Percentiles rank a stretch among this genome's conserved stretches.
These are phyloP conservation scores for Scortum barcoo DNA, from an alignment of 2,113 vertebrate species.

Conservation along the genomic window DNA sequence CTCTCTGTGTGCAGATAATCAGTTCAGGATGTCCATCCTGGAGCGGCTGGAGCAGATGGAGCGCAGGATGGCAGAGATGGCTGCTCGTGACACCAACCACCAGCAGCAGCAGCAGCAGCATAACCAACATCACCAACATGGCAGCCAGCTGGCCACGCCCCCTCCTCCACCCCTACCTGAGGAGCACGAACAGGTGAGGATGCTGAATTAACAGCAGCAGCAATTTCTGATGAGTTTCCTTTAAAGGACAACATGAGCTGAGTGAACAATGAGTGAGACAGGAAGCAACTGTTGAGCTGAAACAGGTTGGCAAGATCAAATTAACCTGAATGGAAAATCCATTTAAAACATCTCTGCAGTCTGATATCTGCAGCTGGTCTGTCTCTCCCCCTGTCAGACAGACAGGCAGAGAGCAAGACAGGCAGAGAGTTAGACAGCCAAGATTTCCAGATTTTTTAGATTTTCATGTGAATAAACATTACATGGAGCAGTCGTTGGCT, in stretches of 20 bases:
- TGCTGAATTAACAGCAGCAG: background rate
- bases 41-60: constrained; percentile 82
- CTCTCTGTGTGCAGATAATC: constrained; percentile 69
- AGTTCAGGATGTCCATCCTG: constrained; percentile 82
- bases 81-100: constrained; percentile 25
- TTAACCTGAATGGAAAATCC: constrained; percentile 15
- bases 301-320: constrained; percentile 2
- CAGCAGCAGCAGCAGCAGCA: background rate
- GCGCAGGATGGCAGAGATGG: constrained; percentile 76
- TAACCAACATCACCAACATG: background rate
- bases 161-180: constrained; percentile 61
- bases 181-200: constrained; percentile 68
- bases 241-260: too few species aligned
- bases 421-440: too few species aligned
- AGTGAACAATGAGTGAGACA: background rate
- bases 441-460: too few species aligned
- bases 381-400: too few species aligned
- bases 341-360: background rate
- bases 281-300: background rate
- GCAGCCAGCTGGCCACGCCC: constrained; percentile 59
- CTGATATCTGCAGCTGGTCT: too few species aligned
- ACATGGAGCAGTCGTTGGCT: too few species aligned
- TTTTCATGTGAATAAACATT: too few species aligned
- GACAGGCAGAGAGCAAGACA: too few species aligned
- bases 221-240: too few species aligned